Base-by-base conservation (phyloP, 2,888 invertebrate genomes). In the Drosophila engyochracea region DNA sequence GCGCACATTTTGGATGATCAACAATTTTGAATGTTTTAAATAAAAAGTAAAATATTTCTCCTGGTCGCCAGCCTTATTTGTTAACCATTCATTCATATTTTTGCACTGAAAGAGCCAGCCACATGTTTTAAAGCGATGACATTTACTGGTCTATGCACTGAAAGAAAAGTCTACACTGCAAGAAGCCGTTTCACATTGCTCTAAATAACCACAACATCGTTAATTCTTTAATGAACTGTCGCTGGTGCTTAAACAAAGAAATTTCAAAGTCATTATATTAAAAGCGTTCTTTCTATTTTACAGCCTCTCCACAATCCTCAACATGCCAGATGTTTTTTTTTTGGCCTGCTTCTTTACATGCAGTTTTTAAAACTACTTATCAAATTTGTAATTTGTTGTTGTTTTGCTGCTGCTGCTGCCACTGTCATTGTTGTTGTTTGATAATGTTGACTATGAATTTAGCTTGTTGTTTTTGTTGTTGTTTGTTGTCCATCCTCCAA, bases 151-250 rank as follows among this genome's bases (percentile, higher is more conserved):
- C 53, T 28, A 22, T 25, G 35, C 37, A 52, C 70, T 58, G 63
- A 68, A 62, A 62, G 55, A 55, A 78, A 14, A 57, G 39, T 14
- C n/a, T 9, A 67, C 64, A 70, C 68, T 71, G 70, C 52, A 75
- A 59, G 41, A 60, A 57, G 53, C 44, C 30, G 58, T 68, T 72
- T 70, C n/a, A 78, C 73, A 70, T 75, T 81, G 53, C 44, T 82
- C 47, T 47, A 47, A 47, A 47, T 25, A 86, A 78, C 87, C 87
- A 82, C 73, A 83, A 78, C 37, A 78, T 84, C 70, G 77, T 84
- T 84, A 82, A 82, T 84, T 78, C 69, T 86, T 86, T 84, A 84
- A 84, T 87, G 58, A 78, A 79, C 77, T 75, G 31, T 57, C 66
- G 49, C 72, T 61, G 25, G 57, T 61, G 61, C 64, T 71, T 76